Percentiles rank a stretch among this genome's conserved stretches.
These are phyloP conservation scores for Macrotis lagotis DNA, from an alignment of 2,113 vertebrate species.

Conservation along the genomic window DNA sequence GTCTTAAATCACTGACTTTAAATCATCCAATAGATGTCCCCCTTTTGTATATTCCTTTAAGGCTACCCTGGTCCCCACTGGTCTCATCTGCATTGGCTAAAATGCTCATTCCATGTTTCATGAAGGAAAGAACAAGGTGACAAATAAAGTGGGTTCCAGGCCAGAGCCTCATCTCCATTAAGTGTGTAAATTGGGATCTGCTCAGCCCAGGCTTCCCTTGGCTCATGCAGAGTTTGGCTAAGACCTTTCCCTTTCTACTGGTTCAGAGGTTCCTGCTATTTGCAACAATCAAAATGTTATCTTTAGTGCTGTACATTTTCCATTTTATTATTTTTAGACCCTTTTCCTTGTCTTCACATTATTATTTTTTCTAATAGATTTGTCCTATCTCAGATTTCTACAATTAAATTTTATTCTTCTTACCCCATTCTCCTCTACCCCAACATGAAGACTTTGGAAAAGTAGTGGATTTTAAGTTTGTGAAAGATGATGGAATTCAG, in stretches of 20 bases:
- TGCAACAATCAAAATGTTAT: not conserved
- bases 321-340: not conserved
- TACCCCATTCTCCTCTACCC: not conserved
- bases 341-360: constrained; percentile 6
- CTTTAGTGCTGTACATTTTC: not conserved
- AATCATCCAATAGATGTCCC: not conserved
- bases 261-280: not conserved
- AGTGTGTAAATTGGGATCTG: not conserved
- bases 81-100: not conserved
- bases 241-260: not conserved
- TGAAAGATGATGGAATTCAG: not conserved
- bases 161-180: not conserved
- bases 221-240: not conserved
- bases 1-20: not conserved
- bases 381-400: not conserved
- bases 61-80: not conserved
- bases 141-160: not conserved
- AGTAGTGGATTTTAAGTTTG: not conserved
- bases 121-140: constrained; percentile 3
- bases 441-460: constrained; percentile 17
- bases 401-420: not conserved
- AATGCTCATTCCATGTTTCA: constrained; percentile 8
- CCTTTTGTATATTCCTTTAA: not conserved
- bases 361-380: not conserved
- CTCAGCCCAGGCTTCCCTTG: not conserved